A percentile compares a stretch with the other conserved stretches of the same genome.
Evolutionary conservation across 1,140 invertebrate species (phyloP).

Genomic region (Scaptomyza hsui): DNA sequence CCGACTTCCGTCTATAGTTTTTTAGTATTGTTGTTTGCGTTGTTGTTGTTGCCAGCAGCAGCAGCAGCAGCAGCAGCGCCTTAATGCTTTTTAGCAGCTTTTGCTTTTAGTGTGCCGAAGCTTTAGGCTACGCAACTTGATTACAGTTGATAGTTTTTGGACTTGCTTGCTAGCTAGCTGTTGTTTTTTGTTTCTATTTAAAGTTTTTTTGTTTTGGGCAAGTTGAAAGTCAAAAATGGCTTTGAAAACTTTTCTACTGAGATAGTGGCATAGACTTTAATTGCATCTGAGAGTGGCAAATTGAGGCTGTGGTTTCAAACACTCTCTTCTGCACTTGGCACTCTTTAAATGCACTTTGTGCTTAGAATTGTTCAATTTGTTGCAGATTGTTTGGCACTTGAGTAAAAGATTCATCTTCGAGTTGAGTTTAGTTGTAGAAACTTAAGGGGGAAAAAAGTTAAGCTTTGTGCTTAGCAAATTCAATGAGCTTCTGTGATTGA

Average conservation of each 20-base stretch:
- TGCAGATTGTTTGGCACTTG: neutral
- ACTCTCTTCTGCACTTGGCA: neutral
- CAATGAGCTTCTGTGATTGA: neutral
- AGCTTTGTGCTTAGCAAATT: neutral
- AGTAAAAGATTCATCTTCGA: neutral
- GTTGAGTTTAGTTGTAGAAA: neutral
- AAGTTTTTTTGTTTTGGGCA: slow-evolving; percentile 17
- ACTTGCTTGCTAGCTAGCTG: slow-evolving; percentile 22
- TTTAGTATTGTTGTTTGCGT: slow-evolving; percentile 17
- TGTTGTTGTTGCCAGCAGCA: slow-evolving; percentile 22
- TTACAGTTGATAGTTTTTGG: slow-evolving; percentile 78
- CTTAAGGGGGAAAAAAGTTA: no score
- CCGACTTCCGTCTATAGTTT: slow-evolving; percentile 75
- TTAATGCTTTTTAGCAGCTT: slow-evolving; percentile 79
- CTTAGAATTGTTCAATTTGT: neutral
- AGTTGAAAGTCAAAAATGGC: slow-evolving; percentile 58
- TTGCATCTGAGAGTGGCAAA: slow-evolving; percentile 39
- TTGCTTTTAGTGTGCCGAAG: slow-evolving; percentile 50
- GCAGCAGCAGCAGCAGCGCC: slow-evolving; percentile 45
- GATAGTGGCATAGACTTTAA: slow-evolving; percentile 41
- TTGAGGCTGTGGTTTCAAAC: slow-evolving; percentile 25
- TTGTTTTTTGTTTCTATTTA: slow-evolving; percentile 31
- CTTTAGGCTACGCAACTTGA: slow-evolving; percentile 69
- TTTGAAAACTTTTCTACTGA: slow-evolving; percentile 24
- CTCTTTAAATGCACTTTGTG: neutral